A percentile compares a stretch with the other conserved stretches of the same genome.
Conservation (phyloP, 2,888 invertebrate species). For the Brachycybe producta region DNA sequence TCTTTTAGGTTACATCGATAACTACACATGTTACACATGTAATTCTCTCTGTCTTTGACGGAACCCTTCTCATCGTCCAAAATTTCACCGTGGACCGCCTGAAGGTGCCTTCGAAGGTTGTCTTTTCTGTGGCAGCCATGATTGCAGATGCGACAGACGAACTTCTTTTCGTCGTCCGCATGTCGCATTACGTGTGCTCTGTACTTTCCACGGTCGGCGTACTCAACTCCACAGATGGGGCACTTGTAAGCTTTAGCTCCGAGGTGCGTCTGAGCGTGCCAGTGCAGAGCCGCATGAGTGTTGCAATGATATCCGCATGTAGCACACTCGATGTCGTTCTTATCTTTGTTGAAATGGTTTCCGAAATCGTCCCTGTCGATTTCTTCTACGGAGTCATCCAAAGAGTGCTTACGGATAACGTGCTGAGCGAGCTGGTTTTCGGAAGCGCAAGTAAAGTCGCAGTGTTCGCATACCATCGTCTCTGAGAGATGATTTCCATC, state of each 20-base stretch:
- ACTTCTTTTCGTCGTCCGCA: constrained; percentile 24
- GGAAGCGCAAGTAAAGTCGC: constrained; percentile 22
- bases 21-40: too few relatives aligned
- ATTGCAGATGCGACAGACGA: constrained; percentile 24
- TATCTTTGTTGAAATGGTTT: constrained; percentile 24
- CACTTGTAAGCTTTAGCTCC: constrained; percentile 26
- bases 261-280: constrained; percentile 26
- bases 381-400: too few relatives aligned
- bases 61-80: background rate
- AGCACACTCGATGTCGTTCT: background rate
- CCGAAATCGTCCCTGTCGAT: constrained; percentile 26
- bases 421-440: constrained; percentile 27
- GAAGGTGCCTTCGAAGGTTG: constrained; percentile 22
- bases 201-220: constrained; percentile 14
- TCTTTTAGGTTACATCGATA: too few relatives aligned
- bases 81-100: constrained; percentile 6
- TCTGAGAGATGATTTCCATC: constrained; percentile 23
- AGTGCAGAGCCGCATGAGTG: constrained; percentile 21
- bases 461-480: constrained; percentile 16
- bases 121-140: constrained; percentile 21
- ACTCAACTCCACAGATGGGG: constrained; percentile 24
- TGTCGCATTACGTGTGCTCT: constrained; percentile 10
- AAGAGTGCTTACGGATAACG: constrained; percentile 23
- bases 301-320: constrained; percentile 2
- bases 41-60: too few relatives aligned